Percentiles rank a stretch among this genome's conserved stretches.
phyloP scores from a whole-genome alignment of 2,888 invertebrate genomes.

The Nebria salina region DNA sequence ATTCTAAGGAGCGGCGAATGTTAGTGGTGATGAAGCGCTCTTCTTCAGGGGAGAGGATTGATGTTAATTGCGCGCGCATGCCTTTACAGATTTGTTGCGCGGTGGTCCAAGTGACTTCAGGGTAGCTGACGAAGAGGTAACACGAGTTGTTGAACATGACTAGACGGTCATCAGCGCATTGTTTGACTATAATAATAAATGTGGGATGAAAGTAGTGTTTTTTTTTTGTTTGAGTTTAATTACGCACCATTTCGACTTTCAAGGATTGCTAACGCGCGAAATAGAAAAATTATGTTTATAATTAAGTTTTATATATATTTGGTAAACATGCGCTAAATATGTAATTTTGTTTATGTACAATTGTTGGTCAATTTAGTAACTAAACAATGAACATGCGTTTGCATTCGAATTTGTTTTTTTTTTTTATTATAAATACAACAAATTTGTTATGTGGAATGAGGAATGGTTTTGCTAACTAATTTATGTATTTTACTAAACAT shows the following conservation, averaged over 20 bases:
- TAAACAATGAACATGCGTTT: not conserved
- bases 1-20: constrained; percentile 75
- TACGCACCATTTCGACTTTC: not conserved
- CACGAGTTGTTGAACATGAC: constrained; percentile 76
- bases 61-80: constrained; percentile 76
- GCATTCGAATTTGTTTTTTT: not conserved
- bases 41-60: constrained; percentile 74
- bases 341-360: constrained; percentile 12
- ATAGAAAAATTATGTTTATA: not conserved
- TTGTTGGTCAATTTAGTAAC: not conserved
- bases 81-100: constrained; percentile 77
- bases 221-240: no score
- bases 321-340: not conserved
- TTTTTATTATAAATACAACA: not conserved
- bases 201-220: no score
- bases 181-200: constrained; percentile 66
- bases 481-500: constrained; percentile 2
- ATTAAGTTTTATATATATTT: not conserved
- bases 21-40: constrained; percentile 75
- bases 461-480: not conserved
- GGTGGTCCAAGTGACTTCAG: constrained; percentile 78
- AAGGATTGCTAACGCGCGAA: not conserved
- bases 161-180: constrained; percentile 77
- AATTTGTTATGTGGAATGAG: not conserved
- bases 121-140: constrained; percentile 80